phyloP scores from a whole-genome alignment of 2,888 invertebrate species.

The Watsonalla cultraria region DNA sequence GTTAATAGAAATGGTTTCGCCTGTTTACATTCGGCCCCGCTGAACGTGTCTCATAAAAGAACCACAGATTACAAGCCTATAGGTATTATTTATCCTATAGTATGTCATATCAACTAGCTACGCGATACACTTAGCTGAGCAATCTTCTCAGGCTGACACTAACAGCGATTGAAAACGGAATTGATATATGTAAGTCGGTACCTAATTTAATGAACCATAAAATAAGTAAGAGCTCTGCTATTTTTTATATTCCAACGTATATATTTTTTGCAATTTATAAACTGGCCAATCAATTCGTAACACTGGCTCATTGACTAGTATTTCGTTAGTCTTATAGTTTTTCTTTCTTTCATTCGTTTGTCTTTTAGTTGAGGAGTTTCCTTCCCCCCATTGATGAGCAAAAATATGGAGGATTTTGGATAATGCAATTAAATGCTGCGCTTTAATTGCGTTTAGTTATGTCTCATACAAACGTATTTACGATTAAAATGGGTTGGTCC shows the following conservation, averaged over 20 bases:
- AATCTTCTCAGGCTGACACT: not conserved
- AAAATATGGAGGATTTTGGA: too few species aligned
- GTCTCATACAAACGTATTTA: too few species aligned
- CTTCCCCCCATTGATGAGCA: too few species aligned
- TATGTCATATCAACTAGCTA: too few species aligned
- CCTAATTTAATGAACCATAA: not conserved
- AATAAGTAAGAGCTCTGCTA: not conserved
- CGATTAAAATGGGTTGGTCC: too few species aligned
- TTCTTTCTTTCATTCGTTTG: too few species aligned
- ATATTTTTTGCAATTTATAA: not conserved
- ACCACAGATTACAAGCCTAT: conserved; percentile 15
- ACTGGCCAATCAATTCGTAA: not conserved
- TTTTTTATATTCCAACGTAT: not conserved
- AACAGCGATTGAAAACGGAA: not conserved
- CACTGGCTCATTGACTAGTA: not conserved
- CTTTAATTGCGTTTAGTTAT: too few species aligned
- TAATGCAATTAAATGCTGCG: too few species aligned
- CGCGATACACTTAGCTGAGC: not conserved
- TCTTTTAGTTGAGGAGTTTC: too few species aligned
- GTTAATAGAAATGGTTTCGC: conserved; percentile 23
- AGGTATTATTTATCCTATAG: too few species aligned
- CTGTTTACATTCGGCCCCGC: conserved; percentile 9
- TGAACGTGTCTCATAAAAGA: conserved; percentile 15
- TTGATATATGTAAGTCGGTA: not conserved
- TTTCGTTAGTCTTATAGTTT: not conserved